These are phyloP conservation scores for Emys orbicularis DNA, from an alignment of 2,797 vertebrate species.

Conservation along the genomic window DNA sequence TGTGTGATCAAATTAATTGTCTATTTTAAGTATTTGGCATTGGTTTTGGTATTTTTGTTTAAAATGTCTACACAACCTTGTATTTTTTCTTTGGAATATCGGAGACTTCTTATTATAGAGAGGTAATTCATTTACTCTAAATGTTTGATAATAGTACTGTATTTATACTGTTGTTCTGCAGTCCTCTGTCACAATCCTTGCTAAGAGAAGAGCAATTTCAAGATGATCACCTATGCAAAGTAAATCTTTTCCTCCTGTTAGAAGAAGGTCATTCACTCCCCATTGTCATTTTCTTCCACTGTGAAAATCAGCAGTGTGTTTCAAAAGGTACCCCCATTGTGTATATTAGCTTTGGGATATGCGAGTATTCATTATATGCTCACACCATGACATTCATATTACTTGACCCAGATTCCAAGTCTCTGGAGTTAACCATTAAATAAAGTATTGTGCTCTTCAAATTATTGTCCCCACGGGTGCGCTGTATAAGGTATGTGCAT, in stretches of 20 bases:
- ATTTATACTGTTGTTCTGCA: background rate
- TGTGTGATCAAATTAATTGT: background rate
- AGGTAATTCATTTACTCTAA: background rate
- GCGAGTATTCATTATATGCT: constrained; percentile 23
- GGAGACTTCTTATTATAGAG: background rate
- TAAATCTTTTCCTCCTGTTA: constrained; percentile 5
- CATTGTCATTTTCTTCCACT: background rate
- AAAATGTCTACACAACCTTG: background rate
- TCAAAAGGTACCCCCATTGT: constrained; percentile 1
- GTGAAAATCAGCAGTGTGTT: constrained; percentile 12
- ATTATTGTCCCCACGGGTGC: background rate
- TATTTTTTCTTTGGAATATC: background rate
- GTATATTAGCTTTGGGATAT: background rate
- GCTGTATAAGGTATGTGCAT: background rate
- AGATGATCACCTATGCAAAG: background rate
- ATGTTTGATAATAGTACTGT: background rate
- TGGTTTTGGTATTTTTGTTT: background rate
- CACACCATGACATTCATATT: constrained; percentile 14
- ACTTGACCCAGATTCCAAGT: constrained; percentile 27
- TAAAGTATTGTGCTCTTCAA: background rate
- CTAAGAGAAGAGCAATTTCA: background rate
- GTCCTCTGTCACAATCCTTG: constrained; percentile 10
- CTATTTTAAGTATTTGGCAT: background rate
- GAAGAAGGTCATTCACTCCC: background rate
- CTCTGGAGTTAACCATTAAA: constrained; percentile 23